phyloP scores from a whole-genome alignment of 1,140 invertebrate species.

The Sitophilus oryzae region DNA sequence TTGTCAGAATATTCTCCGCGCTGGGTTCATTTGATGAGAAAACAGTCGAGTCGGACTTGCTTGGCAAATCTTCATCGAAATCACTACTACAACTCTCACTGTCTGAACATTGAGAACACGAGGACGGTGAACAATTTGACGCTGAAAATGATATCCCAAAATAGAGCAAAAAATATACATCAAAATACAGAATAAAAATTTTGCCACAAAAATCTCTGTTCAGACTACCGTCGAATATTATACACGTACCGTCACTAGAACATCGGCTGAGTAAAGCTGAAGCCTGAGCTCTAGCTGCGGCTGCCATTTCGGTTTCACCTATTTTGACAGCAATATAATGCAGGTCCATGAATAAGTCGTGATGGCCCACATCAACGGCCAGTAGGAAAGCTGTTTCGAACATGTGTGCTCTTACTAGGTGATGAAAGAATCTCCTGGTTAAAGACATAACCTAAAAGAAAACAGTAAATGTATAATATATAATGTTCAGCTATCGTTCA shows the following conservation, averaged over 20 bases:
- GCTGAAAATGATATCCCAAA: constrained; percentile 36
- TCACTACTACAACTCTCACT: constrained; percentile 44
- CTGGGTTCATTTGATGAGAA: constrained; percentile 18
- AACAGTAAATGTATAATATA: constrained; percentile 60
- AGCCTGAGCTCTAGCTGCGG: constrained; percentile 68
- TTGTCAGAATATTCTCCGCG: constrained; percentile 35
- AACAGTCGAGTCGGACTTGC: too few relatives aligned
- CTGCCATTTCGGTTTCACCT: constrained; percentile 63
- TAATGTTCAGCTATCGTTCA: too few relatives aligned
- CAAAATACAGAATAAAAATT: too few relatives aligned
- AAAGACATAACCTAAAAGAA: constrained; percentile 61
- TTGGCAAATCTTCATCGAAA: constrained; percentile 39
- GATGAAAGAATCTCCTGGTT: constrained; percentile 73
- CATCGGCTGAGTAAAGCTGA: constrained; percentile 57
- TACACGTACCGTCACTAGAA: constrained; percentile 47
- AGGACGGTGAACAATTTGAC: constrained; percentile 54
- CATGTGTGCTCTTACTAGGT: constrained; percentile 66
- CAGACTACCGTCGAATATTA: too few relatives aligned
- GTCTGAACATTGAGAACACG: constrained; percentile 50
- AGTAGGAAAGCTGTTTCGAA: constrained; percentile 82
- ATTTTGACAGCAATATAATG: constrained; percentile 69
- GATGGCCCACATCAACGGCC: constrained; percentile 75
- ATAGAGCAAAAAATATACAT: neutral
- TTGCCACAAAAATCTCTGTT: too few relatives aligned
- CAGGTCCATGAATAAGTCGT: constrained; percentile 79